Percentiles rank a stretch among this genome's conserved stretches.
Conservation (phyloP, 2,888 invertebrate species). For the Crematogaster levior region DNA sequence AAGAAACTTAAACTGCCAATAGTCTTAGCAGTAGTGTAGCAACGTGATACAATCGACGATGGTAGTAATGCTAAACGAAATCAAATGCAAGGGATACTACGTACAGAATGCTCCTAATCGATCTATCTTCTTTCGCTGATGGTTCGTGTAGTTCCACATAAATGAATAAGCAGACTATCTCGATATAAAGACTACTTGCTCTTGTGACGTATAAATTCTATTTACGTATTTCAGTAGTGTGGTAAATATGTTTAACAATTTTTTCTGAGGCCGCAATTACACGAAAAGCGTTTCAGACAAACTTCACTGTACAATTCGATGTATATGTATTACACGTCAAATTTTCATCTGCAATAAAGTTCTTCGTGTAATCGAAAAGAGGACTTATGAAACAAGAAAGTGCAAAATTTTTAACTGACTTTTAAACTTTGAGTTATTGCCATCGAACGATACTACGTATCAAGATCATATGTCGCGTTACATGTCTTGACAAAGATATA, state of each 20-base stretch:
- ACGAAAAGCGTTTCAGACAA: background rate
- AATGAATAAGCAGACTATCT: background rate
- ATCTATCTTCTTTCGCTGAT: background rate
- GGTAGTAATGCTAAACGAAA: background rate
- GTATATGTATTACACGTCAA: background rate
- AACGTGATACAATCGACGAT: background rate
- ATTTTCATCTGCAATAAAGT: background rate
- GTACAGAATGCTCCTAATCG: background rate
- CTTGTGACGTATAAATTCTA: background rate
- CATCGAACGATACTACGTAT: background rate
- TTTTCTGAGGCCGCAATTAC: background rate
- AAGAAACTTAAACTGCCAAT: background rate
- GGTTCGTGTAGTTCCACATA: background rate
- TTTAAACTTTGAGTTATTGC: conserved; percentile 8
- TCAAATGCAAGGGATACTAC: background rate
- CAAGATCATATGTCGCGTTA: background rate
- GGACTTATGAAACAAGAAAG: background rate
- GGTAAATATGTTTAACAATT: background rate
- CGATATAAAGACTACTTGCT: background rate
- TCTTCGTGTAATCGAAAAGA: background rate
- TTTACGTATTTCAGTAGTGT: background rate
- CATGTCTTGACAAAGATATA: background rate
- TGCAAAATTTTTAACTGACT: background rate
- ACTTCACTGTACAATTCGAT: background rate
- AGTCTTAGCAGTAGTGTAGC: background rate